Evolutionary conservation across 2,888 invertebrate genomes (phyloP), one percentile per base, ranked within the genome.

Genomic region (Xanthorhoe designata): DNA sequence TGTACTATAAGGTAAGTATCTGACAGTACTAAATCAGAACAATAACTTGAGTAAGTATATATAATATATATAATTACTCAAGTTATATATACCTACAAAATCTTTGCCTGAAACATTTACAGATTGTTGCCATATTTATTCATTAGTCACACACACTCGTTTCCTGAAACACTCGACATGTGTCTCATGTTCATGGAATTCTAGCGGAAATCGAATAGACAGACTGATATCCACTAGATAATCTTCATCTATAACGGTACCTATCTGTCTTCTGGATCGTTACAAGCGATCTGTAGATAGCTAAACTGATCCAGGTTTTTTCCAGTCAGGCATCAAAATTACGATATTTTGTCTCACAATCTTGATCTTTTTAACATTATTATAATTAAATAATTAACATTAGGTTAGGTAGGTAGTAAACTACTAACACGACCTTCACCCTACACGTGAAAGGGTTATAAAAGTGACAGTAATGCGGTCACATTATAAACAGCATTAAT

Each of bases 401-500:
- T 32, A 7, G 6, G 6, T 32, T 32, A 32, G 38, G 38, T 8
- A 9, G 35, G 45, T 45, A 15, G n/a, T n/a, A n/a, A 1, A 15
- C 45, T 42, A 15, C 32, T 32, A 32, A 32, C 32, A 32, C 17
- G 47, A 10, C 45, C 45, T 45, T 45, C 15, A 42, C 8, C 35
- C 7, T 45, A 7, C 45, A 47, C 47, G 47, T 47, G 15, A 47
- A 17, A 47, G 7, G 17, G 17, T 47, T 0, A 47, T 57, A 35
- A 61, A 59, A 53, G 56, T 58, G 42, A 49, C 47, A 67, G 53
- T 53, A 64, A 57, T 60, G 64, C 29, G 13, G n/a, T 47, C 50
- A 54, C 58, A 68, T 64, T 68, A 55, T 59, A 57, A 61, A 69
- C 35, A 35, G 18, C 15, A 49, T 54, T 38, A 66, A 66, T 66